Percentiles rank a stretch among this genome's conserved stretches.
Conservation (phyloP, 2,113 vertebrate genomes). For the Pollachius pollachius region DNA sequence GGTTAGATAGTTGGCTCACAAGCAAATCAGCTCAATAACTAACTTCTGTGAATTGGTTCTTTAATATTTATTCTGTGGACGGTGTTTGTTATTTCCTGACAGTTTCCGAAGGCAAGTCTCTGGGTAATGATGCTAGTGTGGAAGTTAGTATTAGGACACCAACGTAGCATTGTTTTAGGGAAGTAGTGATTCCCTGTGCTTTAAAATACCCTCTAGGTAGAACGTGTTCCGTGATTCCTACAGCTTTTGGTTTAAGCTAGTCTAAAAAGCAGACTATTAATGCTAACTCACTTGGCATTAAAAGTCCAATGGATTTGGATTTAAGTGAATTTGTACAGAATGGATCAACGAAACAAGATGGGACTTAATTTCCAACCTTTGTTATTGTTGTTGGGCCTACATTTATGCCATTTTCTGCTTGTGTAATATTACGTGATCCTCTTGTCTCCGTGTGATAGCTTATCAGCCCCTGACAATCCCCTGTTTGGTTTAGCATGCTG, state of each 20-base stretch:
- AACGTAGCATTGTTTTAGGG: background rate
- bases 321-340: constrained; percentile 21
- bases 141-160: constrained; percentile 9
- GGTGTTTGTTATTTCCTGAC: constrained; percentile 31
- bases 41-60: background rate
- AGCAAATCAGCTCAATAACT: background rate
- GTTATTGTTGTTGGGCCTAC: constrained; percentile 19
- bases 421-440: background rate
- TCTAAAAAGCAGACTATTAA: too few species aligned
- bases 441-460: background rate
- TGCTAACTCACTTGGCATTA: too few species aligned
- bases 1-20: background rate
- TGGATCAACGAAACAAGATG: constrained; percentile 36
- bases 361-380: constrained; percentile 37
- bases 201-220: constrained; percentile 33
- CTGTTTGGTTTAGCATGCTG: constrained; percentile 18
- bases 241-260: background rate
- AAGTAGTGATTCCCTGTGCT: constrained; percentile 17
- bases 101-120: constrained; percentile 51
- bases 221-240: constrained; percentile 32
- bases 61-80: background rate
- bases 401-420: constrained; percentile 26
- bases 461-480: constrained; percentile 1
- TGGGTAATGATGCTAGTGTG: constrained; percentile 42
- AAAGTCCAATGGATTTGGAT: constrained; percentile 1